Evolutionary conservation across 2,888 invertebrate species (phyloP).

Genomic region (Hirtodrosophila alboralis): DNA sequence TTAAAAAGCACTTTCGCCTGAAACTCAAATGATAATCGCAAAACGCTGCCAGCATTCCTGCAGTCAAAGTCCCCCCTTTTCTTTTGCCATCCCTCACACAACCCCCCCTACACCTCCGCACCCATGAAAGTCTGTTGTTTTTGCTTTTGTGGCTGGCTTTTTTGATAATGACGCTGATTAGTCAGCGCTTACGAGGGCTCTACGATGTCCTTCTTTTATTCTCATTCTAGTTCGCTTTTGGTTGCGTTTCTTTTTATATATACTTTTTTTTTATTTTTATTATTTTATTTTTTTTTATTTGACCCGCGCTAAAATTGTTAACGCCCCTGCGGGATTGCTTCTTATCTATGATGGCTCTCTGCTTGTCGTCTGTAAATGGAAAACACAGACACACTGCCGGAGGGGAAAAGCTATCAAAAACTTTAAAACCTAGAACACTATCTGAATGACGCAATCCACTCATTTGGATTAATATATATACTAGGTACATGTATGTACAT

Average conservation of each 20-base stretch:
- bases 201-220: slow-evolving; percentile 55
- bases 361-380: slow-evolving; percentile 32
- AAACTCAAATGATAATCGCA: slow-evolving; percentile 68
- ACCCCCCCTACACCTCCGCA: neutral
- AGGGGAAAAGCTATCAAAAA: slow-evolving; percentile 31
- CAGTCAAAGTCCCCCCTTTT: neutral
- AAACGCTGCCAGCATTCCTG: slow-evolving; percentile 31
- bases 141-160: slow-evolving; percentile 44
- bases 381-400: neutral
- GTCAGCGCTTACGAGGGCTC: slow-evolving; percentile 75
- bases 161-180: slow-evolving; percentile 72
- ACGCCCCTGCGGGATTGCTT: slow-evolving; percentile 25
- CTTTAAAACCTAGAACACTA: slow-evolving; percentile 42
- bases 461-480: slow-evolving; percentile 10
- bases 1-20: slow-evolving; percentile 74
- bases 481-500: neutral
- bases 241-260: neutral
- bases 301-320: slow-evolving; percentile 22
- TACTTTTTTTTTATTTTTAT: no score
- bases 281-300: neutral
- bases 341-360: slow-evolving; percentile 41
- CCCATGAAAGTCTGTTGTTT: slow-evolving; percentile 31
- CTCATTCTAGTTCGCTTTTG: slow-evolving; percentile 26
- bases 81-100: no score
- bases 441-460: slow-evolving; percentile 41